A percentile compares a stretch with the other conserved stretches of the same genome.
These are phyloP conservation scores for Metaphire vulgaris DNA, from an alignment of 1,140 invertebrate genomes.

Conservation along the genomic window DNA sequence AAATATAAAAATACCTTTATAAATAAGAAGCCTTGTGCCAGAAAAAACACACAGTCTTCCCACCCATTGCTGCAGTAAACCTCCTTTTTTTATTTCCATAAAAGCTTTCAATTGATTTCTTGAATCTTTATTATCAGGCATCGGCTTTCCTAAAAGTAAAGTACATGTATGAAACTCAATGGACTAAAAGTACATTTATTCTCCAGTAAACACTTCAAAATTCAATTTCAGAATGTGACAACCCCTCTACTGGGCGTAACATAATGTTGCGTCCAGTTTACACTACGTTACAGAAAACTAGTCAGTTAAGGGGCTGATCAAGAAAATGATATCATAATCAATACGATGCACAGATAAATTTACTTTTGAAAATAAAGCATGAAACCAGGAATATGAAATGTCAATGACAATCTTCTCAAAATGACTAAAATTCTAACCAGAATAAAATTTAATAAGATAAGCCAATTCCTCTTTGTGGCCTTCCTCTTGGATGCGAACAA, in stretches of 20 bases:
- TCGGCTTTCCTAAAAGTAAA: conserved; percentile 45
- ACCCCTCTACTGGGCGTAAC: no score
- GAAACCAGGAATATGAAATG: no score
- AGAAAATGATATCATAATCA: no score
- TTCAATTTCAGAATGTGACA: no score
- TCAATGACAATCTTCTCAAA: no score
- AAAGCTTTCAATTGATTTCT: conserved; percentile 43
- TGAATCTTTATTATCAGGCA: conserved; percentile 47
- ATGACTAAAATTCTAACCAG: no score
- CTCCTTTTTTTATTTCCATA: conserved; percentile 45
- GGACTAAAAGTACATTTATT: background rate
- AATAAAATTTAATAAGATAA: conserved; percentile 50
- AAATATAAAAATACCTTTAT: conserved; percentile 48
- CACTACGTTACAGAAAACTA: no score
- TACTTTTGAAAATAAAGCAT: no score
- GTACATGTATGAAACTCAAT: background rate
- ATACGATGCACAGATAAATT: no score
- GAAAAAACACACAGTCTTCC: conserved; percentile 45
- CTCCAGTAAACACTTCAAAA: no score
- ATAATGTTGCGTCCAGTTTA: no score
- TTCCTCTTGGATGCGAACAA: conserved; percentile 46
- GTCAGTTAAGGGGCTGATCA: no score
- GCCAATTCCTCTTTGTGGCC: conserved; percentile 40
- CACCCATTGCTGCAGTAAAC: conserved; percentile 48
- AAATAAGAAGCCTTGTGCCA: conserved; percentile 46